Base-by-base conservation (phyloP, 2,797 vertebrate genomes). In the Todus mexicanus region DNA sequence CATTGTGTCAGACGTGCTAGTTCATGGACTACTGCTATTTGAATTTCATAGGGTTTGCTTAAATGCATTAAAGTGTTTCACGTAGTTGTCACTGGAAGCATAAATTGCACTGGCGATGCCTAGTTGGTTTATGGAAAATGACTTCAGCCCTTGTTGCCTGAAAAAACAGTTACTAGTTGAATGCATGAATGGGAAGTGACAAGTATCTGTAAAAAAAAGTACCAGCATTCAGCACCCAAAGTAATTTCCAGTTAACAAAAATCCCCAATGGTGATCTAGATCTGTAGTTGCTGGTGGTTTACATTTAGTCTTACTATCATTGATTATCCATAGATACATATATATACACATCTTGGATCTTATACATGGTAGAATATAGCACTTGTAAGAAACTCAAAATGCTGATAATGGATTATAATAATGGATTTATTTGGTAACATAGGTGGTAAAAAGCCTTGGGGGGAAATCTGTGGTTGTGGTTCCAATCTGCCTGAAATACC, bases 301-400 rank as follows among this genome's bases (percentile, higher is more conserved):
- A 4, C 45, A n/a, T 18, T 83, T 57, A 29, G 27, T 38, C 4
- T 27, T 69, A 10, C 13, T 65, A 25, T 70, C 0, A 15, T 87
- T 71, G 21, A 15, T 54, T 79, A 33, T 40, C 26, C 5, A 3
- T 65, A 74, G 20, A 1, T 4, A 1, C 4, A 1, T 37, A 4
- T 59, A 8, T 68, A 11, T 43, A 26, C 56, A 33, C 17, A 5
- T 60, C 17, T 8, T 12, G 3, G 35, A 57, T 71, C 22, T n/a
- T 80, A 14, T 71, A 35, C 0, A 1, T 54, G 5, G 25, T 56
- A 63, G 33, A 72, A 37, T 23, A 5, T 7, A 69, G 0, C 56
- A 50, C 10, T 70, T 20, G 1, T 35, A 83, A 60, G 38, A 86
- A 33, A 8, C 54, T 74, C 70, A 37, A 71, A 57, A 35, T 83